A percentile compares a stretch with the other conserved stretches of the same genome.
Conservation (phyloP, 2,888 invertebrate genomes). For the Azorinus chamasolen region DNA sequence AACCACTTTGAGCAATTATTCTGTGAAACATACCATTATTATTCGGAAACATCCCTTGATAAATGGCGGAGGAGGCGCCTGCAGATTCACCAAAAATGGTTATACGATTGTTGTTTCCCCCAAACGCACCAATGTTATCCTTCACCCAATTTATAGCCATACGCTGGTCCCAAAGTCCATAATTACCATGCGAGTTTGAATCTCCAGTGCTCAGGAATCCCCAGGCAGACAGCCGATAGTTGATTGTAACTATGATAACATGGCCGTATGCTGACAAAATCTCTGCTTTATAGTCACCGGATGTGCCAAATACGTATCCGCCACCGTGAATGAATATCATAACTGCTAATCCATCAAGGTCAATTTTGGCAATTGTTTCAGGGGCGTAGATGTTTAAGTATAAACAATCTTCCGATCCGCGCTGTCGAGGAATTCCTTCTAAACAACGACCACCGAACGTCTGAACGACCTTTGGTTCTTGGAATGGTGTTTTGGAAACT, state of each 20-base stretch:
- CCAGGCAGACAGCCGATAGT: constrained; percentile 95
- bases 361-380: background rate
- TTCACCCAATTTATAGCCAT: constrained; percentile 97
- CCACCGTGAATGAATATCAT: constrained; percentile 98
- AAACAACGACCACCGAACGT: too few relatives aligned
- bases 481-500: too few relatives aligned
- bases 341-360: constrained; percentile 87
- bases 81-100: constrained; percentile 78
- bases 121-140: constrained; percentile 90
- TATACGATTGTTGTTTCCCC: constrained; percentile 69
- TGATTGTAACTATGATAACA: constrained; percentile 97
- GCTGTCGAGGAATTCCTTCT: too few relatives aligned
- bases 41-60: constrained; percentile 68
- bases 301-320: constrained; percentile 96
- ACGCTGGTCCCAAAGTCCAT: constrained; percentile 97
- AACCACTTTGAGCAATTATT: constrained; percentile 73
- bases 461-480: too few relatives aligned
- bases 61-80: constrained; percentile 65
- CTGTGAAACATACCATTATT: constrained; percentile 63
- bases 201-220: constrained; percentile 96
- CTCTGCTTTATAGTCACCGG: constrained; percentile 90
- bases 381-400: constrained; percentile 98
- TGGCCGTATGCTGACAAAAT: constrained; percentile 94
- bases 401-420: constrained; percentile 93
- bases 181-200: constrained; percentile 93